Evolutionary conservation across 2,113 vertebrate genomes (phyloP).

Genomic region (Melierax canorus): DNA sequence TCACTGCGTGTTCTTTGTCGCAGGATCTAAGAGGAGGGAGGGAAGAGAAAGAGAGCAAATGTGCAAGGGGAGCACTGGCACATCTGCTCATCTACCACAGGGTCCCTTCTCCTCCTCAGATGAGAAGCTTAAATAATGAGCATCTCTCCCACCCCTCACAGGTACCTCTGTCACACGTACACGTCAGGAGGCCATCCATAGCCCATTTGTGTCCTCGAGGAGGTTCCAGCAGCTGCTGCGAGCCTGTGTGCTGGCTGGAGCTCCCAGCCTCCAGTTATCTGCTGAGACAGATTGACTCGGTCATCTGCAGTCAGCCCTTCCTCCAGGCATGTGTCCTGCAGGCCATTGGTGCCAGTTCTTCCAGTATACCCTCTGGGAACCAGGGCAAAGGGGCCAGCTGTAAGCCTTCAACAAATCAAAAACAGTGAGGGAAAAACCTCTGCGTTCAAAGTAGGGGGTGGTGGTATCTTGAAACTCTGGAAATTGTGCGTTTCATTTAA

Average conservation of each 20-base stretch:
- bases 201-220: background rate
- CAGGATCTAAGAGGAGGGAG: background rate
- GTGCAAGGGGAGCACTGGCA: background rate
- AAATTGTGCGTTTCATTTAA: background rate
- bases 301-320: background rate
- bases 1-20: background rate
- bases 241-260: background rate
- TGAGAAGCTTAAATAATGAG: background rate
- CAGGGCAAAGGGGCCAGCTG: background rate
- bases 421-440: background rate
- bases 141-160: accelerated
- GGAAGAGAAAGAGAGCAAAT: background rate
- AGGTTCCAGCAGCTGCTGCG: background rate
- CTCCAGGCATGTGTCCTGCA: background rate
- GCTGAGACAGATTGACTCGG: background rate
- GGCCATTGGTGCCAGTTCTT: background rate
- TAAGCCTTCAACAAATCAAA: background rate
- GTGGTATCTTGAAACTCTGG: background rate
- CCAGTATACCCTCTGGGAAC: background rate
- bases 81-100: background rate
- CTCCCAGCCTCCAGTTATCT: background rate
- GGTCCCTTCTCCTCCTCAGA: background rate
- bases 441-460: background rate
- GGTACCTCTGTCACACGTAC: background rate
- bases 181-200: background rate